phyloP scores from a whole-genome alignment of 2,797 vertebrate genomes.

The Streptopelia turtur region DNA sequence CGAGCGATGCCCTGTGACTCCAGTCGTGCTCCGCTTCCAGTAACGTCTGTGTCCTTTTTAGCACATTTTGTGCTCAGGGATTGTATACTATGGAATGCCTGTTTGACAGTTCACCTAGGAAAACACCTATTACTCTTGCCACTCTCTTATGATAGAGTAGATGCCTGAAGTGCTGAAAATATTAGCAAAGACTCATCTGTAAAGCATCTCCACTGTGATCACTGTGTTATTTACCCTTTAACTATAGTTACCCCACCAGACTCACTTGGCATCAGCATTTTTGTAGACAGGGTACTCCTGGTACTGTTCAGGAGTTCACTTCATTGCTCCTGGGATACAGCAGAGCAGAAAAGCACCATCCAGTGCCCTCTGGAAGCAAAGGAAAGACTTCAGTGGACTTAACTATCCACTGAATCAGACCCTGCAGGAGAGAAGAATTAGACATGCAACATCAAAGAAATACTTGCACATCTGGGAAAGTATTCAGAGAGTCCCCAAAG shows the following conservation, averaged over 20 bases:
- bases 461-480: constrained; percentile 39
- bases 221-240: neutral
- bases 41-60: neutral
- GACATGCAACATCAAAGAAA: constrained; percentile 34
- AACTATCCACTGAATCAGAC: neutral
- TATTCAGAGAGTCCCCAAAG: constrained; percentile 53
- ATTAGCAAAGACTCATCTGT: neutral
- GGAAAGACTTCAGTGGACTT: neutral
- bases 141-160: neutral
- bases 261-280: neutral
- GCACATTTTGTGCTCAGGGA: accelerated
- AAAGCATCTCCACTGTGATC: neutral
- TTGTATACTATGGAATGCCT: accelerated
- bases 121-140: neutral
- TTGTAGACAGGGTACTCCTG: neutral
- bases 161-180: neutral
- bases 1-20: accelerated
- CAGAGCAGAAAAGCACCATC: neutral
- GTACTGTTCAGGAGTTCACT: neutral
- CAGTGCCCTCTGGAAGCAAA: neutral
- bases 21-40: neutral
- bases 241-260: neutral
- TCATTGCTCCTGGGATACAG: neutral
- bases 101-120: neutral
- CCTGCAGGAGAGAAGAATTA: constrained; percentile 29